Evolutionary conservation across 2,113 vertebrate species (phyloP).

Genomic region (Cygnus atratus): DNA sequence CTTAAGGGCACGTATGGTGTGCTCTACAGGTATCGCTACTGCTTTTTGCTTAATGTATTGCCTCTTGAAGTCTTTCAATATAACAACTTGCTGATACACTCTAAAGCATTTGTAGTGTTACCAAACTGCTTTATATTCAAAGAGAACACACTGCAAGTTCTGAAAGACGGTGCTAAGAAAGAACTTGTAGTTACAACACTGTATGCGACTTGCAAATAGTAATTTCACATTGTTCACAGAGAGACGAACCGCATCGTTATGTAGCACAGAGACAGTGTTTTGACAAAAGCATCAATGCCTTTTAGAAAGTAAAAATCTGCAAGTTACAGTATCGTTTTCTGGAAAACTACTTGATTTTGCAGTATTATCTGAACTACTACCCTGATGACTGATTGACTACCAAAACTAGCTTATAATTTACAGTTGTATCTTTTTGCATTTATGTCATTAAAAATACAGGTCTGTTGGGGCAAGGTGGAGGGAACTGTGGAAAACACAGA

Average conservation of each 20-base stretch:
- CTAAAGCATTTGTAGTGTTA: slow-evolving; percentile 43
- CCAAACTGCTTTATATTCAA: slow-evolving; percentile 47
- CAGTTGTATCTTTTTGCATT: not conserved
- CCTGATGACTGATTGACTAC: not conserved
- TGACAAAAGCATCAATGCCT: not conserved
- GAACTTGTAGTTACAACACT: slow-evolving; percentile 1
- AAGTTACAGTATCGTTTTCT: not conserved
- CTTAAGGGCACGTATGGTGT: slow-evolving; percentile 77
- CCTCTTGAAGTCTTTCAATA: slow-evolving; percentile 59
- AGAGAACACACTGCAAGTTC: slow-evolving; percentile 17
- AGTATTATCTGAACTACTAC: not conserved
- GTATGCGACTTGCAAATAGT: not conserved
- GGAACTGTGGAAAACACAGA: not conserved
- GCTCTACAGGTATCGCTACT: slow-evolving; percentile 75
- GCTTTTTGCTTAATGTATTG: slow-evolving; percentile 60
- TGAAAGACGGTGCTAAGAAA: slow-evolving; percentile 31
- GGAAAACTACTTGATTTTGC: not conserved
- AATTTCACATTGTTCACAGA: not conserved
- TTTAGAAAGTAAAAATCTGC: not conserved
- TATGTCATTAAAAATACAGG: not conserved
- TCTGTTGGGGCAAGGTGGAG: no score
- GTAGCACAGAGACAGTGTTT: not conserved
- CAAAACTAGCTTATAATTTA: not conserved
- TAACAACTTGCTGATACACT: slow-evolving; percentile 38
- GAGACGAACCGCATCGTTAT: slow-evolving; percentile 11